These are phyloP conservation scores for Camponotus vicinus DNA, from an alignment of 1,140 invertebrate species.

Conservation along the genomic window DNA sequence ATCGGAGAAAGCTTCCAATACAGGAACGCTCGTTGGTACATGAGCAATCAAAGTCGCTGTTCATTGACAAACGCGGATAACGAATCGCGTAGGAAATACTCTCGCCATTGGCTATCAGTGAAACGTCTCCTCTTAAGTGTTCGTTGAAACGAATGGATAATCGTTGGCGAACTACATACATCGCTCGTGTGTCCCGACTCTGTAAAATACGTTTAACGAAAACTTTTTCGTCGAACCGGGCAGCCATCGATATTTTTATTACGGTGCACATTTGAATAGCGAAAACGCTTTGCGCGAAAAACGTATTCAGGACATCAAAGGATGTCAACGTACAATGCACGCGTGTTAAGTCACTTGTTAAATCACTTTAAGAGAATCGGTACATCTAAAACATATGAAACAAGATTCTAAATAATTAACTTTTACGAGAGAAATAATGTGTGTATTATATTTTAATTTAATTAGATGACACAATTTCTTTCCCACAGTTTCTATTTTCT, in stretches of 20 bases:
- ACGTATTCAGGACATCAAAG: background rate
- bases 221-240: background rate
- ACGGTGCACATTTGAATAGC: background rate
- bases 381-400: background rate
- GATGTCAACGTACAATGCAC: background rate
- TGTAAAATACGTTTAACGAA: constrained; percentile 9
- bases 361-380: background rate
- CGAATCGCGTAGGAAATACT: background rate
- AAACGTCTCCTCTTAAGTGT: constrained; percentile 22
- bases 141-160: constrained; percentile 38
- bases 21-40: background rate
- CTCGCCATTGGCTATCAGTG: constrained; percentile 50
- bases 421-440: background rate
- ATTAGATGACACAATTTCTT: background rate
- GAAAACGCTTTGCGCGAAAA: background rate
- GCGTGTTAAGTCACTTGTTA: background rate
- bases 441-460: background rate
- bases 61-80: constrained; percentile 54
- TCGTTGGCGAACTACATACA: constrained; percentile 30
- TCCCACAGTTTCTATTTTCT: too few relatives aligned
- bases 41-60: constrained; percentile 9
- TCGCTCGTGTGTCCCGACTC: background rate
- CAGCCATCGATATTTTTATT: constrained; percentile 19
- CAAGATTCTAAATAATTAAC: background rate
- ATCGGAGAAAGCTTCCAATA: constrained; percentile 68